Percentiles rank a stretch among this genome's conserved stretches.
phyloP scores from a whole-genome alignment of 2,888 invertebrate genomes.

The Tinea trinotella region DNA sequence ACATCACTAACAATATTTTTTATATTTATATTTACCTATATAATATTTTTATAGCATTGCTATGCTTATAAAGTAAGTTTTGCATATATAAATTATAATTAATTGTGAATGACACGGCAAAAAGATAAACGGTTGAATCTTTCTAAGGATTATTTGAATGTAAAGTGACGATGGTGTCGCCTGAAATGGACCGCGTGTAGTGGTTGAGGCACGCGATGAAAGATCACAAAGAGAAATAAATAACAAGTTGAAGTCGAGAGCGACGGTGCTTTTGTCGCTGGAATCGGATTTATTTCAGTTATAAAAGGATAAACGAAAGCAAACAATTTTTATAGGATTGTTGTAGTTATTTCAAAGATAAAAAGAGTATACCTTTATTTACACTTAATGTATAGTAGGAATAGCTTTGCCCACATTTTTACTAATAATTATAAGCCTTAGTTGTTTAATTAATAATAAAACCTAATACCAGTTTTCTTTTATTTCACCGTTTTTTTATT shows the following conservation, averaged over 20 bases:
- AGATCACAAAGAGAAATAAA: slow-evolving; percentile 49
- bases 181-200: slow-evolving; percentile 25
- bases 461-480: too few species aligned
- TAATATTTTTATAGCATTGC: too few species aligned
- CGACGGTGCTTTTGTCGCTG: slow-evolving; percentile 24
- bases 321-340: not conserved
- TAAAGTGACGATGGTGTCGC: slow-evolving; percentile 8
- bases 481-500: too few species aligned
- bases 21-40: too few species aligned
- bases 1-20: too few species aligned
- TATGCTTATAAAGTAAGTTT: too few species aligned
- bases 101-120: not conserved
- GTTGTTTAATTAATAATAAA: too few species aligned
- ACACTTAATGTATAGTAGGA: too few species aligned
- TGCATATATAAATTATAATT: too few species aligned
- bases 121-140: not conserved
- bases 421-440: too few species aligned
- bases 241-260: slow-evolving; percentile 37
- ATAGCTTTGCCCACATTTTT: too few species aligned
- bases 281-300: slow-evolving; percentile 21
- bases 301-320: not conserved
- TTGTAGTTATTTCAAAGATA: not conserved
- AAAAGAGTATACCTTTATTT: too few species aligned
- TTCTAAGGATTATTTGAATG: slow-evolving; percentile 23
- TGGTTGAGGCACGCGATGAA: slow-evolving; percentile 38